Percentiles rank a stretch among this genome's conserved stretches.
Conservation (phyloP, 2,888 invertebrate genomes). For the Hydroisotoma schaefferi region DNA sequence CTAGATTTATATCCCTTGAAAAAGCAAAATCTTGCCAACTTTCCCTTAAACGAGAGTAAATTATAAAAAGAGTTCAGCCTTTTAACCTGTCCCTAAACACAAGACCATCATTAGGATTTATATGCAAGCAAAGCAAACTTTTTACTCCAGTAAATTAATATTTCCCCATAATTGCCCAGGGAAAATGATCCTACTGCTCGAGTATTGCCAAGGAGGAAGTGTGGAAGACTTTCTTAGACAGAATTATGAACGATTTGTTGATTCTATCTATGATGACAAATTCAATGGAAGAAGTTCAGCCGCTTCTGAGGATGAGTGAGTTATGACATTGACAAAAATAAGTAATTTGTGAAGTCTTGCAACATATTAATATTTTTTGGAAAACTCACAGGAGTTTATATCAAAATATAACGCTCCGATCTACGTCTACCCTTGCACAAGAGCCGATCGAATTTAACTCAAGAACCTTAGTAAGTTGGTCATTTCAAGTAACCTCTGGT, state of each 20-base stretch:
- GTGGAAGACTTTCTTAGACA: slow-evolving; percentile 17
- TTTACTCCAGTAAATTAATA: not conserved
- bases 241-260: slow-evolving; percentile 4
- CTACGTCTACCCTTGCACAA: not conserved
- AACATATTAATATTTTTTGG: not conserved
- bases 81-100: too few species aligned
- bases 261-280: slow-evolving; percentile 13
- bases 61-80: not conserved
- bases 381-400: slow-evolving; percentile 12
- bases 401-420: slow-evolving; percentile 12
- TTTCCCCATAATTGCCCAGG: not conserved
- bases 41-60: not conserved
- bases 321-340: not conserved
- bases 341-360: not conserved
- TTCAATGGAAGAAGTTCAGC: not conserved
- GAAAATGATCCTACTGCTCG: slow-evolving; percentile 15
- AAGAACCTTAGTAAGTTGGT: slow-evolving; percentile 10
- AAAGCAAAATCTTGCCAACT: not conserved
- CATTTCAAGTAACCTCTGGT: slow-evolving; percentile 14
- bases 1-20: not conserved
- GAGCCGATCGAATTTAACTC: slow-evolving; percentile 4
- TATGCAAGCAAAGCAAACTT: too few species aligned
- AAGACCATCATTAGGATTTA: too few species aligned
- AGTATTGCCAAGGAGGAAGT: slow-evolving; percentile 15
- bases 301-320: not conserved